A percentile compares a stretch with the other conserved stretches of the same genome.
These are phyloP conservation scores for Bergia sp. DNA, from an alignment of 92 coral and sea anemone species.

Conservation along the genomic window DNA sequence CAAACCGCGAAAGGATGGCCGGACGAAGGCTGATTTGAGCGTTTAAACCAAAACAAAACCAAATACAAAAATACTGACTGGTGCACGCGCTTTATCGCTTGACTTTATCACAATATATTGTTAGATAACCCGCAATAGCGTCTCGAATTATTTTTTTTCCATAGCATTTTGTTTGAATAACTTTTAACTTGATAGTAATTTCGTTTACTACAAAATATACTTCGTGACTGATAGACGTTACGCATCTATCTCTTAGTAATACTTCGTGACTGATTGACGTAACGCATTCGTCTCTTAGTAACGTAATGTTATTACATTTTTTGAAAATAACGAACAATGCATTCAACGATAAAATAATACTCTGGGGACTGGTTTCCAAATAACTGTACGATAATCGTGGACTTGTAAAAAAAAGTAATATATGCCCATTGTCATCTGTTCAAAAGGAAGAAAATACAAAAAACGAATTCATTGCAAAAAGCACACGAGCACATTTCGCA, in stretches of 20 bases:
- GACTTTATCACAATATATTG: not conserved
- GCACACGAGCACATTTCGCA: not conserved
- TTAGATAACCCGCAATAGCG: not conserved
- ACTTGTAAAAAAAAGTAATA: not conserved
- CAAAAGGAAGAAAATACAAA: not conserved
- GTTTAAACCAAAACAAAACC: not conserved
- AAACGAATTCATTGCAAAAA: not conserved
- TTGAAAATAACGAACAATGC: constrained; percentile 35
- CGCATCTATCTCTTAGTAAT: not conserved
- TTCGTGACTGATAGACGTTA: constrained; percentile 26
- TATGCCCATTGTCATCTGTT: not conserved
- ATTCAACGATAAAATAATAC: constrained; percentile 40
- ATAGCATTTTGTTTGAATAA: not conserved
- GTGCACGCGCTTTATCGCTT: not conserved
- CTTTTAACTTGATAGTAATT: not conserved
- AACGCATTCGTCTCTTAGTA: not conserved
- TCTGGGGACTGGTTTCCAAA: constrained; percentile 15
- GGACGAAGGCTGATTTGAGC: too few relatives aligned
- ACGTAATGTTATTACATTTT: constrained; percentile 35
- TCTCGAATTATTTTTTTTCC: not conserved
- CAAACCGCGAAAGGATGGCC: too few relatives aligned
- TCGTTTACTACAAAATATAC: constrained; percentile 38
- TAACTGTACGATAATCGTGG: not conserved
- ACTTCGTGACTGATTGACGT: not conserved
- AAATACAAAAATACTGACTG: not conserved